Evolutionary conservation across 2,888 invertebrate genomes (phyloP).

Genomic region (Sinohyriopsis cumingii): DNA sequence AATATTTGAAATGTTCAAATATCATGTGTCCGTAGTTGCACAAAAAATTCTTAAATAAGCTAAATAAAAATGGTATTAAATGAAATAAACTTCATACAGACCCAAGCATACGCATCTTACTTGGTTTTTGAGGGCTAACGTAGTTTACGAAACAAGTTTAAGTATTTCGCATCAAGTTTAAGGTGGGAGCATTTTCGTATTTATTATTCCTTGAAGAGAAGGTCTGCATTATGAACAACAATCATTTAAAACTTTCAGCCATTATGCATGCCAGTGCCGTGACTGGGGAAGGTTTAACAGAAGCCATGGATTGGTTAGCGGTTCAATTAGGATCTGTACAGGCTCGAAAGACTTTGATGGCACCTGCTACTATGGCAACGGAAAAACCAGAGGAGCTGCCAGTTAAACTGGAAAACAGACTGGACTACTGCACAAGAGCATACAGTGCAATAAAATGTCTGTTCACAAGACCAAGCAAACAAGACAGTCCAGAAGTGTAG

Average conservation of each 20-base stretch:
- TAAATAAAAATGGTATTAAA: no score
- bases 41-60: no score
- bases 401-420: slow-evolving; percentile 32
- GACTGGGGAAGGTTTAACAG: slow-evolving; percentile 56
- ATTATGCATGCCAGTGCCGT: slow-evolving; percentile 61
- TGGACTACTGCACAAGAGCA: slow-evolving; percentile 57
- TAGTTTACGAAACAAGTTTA: no score
- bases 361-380: slow-evolving; percentile 4
- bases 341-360: slow-evolving; percentile 22
- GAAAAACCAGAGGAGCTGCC: slow-evolving; percentile 19
- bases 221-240: no score
- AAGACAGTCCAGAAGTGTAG: neutral
- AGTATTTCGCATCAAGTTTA: no score
- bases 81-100: no score
- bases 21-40: no score
- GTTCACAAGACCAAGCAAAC: slow-evolving; percentile 48
- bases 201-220: no score
- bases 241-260: slow-evolving; percentile 35
- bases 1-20: no score
- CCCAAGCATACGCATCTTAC: no score
- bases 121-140: no score
- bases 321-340: slow-evolving; percentile 52
- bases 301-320: slow-evolving; percentile 62
- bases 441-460: slow-evolving; percentile 64
- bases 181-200: no score